Evolutionary conservation across 2,888 invertebrate genomes (phyloP).

Genomic region (Campoplex capitator): DNA sequence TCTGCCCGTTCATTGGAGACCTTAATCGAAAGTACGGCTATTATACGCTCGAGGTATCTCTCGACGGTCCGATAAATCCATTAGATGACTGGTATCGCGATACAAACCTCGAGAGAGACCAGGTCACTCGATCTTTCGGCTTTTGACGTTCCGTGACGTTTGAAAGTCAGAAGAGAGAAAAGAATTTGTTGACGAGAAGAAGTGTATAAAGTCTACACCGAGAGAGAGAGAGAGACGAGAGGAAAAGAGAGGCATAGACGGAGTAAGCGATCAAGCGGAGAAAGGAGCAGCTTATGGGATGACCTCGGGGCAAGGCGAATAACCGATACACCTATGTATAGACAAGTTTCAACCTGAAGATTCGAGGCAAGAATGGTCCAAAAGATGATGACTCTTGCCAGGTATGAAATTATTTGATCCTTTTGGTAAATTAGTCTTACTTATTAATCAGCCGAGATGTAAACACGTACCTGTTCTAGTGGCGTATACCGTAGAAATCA

Average conservation of each 20-base stretch:
- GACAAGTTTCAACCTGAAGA: constrained; percentile 6
- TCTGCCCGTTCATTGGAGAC: constrained; percentile 61
- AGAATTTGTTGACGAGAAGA: constrained; percentile 51
- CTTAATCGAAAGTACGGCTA: constrained; percentile 10
- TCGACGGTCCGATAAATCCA: constrained; percentile 77
- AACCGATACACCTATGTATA: constrained; percentile 40
- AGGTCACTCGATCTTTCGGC: constrained; percentile 57
- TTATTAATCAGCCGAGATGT: constrained; percentile 28
- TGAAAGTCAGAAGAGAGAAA: constrained; percentile 33
- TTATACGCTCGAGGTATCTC: constrained; percentile 67
- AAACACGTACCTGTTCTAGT: constrained; percentile 11
- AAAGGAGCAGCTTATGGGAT: constrained; percentile 42
- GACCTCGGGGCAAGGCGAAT: constrained; percentile 40
- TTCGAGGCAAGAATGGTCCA: constrained; percentile 3
- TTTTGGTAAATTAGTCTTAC: constrained; percentile 25
- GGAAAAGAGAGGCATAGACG: constrained; percentile 9
- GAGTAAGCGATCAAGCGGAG: constrained; percentile 45
- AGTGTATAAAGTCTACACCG: constrained; percentile 5
- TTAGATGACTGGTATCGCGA: constrained; percentile 73
- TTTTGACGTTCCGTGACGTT: constrained; percentile 57
- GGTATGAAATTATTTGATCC: constrained; percentile 1
- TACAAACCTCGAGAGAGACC: constrained; percentile 61
- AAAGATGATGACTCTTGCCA: neutral
- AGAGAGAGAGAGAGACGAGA: neutral
- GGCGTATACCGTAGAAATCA: neutral